These are phyloP conservation scores for Bufo bufo DNA, from an alignment of 2,113 vertebrate genomes.

Conservation along the genomic window DNA sequence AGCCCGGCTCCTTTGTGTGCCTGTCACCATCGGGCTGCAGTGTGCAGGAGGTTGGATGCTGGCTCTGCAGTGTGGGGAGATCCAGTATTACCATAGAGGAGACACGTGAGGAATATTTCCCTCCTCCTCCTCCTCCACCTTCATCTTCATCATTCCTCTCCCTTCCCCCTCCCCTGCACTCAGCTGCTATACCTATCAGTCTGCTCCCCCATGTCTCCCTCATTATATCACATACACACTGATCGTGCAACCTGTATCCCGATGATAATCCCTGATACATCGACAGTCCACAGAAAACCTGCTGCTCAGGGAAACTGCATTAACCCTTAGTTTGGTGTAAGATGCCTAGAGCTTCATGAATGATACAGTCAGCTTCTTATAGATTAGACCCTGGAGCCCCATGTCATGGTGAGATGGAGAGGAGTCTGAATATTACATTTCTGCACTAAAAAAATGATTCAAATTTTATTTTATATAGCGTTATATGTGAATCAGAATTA, in stretches of 20 bases:
- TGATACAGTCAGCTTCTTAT: no score
- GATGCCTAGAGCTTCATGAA: no score
- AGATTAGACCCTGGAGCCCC: no score
- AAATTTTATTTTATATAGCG: no score
- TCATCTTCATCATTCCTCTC: constrained; percentile 24
- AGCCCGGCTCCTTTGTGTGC: constrained; percentile 53
- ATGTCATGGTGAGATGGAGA: no score
- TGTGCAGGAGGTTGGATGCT: constrained; percentile 50
- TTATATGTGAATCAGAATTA: no score
- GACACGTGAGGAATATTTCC: constrained; percentile 44
- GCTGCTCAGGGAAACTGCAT: no score
- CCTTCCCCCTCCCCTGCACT: background rate
- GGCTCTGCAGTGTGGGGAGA: constrained; percentile 46
- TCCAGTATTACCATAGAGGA: constrained; percentile 53
- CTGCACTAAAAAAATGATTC: no score
- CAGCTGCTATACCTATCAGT: constrained; percentile 32
- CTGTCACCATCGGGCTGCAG: constrained; percentile 42
- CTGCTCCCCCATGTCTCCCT: background rate
- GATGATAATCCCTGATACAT: background rate
- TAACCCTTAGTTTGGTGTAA: no score
- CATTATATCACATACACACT: background rate
- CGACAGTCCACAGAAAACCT: background rate
- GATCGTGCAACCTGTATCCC: background rate
- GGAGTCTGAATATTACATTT: no score
- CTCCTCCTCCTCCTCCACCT: constrained; percentile 30